Conservation (phyloP, 2,797 vertebrate species). For the Decapterus maruadsi region DNA sequence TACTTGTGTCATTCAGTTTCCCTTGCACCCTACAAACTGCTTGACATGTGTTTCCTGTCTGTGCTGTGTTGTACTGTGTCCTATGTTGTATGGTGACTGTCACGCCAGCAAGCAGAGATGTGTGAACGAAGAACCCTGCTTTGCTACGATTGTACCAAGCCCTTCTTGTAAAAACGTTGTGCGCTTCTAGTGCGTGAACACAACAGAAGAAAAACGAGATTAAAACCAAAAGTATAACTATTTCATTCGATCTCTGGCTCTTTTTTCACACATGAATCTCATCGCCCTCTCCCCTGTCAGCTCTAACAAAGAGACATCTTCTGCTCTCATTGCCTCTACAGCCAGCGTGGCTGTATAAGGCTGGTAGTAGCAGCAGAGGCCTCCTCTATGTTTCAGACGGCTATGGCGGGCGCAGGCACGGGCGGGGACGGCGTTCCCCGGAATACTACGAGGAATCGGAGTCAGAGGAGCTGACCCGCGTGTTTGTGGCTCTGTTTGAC, state of each 20-base stretch:
- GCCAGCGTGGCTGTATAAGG: constrained; percentile 76
- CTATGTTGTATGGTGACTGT: constrained; percentile 59
- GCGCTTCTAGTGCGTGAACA: constrained; percentile 14
- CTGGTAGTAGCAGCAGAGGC: constrained; percentile 81
- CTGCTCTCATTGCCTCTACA: constrained; percentile 76
- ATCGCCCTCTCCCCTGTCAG: constrained; percentile 75
- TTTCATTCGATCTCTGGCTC: constrained; percentile 53
- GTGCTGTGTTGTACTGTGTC: constrained; percentile 61
- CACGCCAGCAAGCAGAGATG: constrained; percentile 73
- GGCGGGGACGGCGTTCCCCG: constrained; percentile 86
- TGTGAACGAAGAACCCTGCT: constrained; percentile 75
- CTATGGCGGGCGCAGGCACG: constrained; percentile 86
- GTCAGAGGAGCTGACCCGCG: constrained; percentile 89
- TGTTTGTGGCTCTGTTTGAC: constrained; percentile 98
- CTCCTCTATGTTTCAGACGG: constrained; percentile 89
- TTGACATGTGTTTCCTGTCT: constrained; percentile 63
- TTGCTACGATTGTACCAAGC: not conserved
- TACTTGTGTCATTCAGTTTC: constrained; percentile 64
- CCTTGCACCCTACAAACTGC: constrained; percentile 65
- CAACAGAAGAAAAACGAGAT: constrained; percentile 13
- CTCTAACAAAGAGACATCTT: constrained; percentile 76
- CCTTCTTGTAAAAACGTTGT: constrained; percentile 14
- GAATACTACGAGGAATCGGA: constrained; percentile 94
- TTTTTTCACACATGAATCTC: constrained; percentile 79
- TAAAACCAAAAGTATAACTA: constrained; percentile 38